Evolutionary conservation across 2,888 invertebrate genomes (phyloP), one percentile per base, ranked within the genome.

Genomic region (Leucoma salicis): DNA sequence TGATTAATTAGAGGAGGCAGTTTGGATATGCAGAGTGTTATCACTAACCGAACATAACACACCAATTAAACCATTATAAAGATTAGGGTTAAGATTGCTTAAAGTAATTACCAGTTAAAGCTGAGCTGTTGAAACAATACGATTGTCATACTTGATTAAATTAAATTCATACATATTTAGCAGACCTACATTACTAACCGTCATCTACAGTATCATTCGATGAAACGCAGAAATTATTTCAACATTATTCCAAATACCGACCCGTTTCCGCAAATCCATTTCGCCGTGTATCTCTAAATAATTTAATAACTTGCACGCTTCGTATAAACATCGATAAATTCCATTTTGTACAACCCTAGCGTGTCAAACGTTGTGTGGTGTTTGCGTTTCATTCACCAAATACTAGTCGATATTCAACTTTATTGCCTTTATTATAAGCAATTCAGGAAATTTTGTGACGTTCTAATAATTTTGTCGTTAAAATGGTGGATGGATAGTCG

Each of bases 401-500:
- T 14, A 7, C 1, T 21, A 31, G 35, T 51, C 6, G 7, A 40
- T 42, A 31, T 11, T 24, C 11, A 24, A 45, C 62, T 25, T 34
- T 56, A 39, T 11, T 1, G 0, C 1, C 0, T 21, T 32, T 16
- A 11, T 5, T 0, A n/a, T 38, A 46, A 11, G 40, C 16, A 0
- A 2, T 14, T 14, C 7, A n/a, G 21, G 1, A 12, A 15, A 31
- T 21, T 4, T 3, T 25, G 1, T n/a, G 2, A 25, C n/a, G 4
- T n/a, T 21, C n/a, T 2, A n/a, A 27, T 27, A 11, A 27, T 6
- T 27, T 25, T 25, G 25, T 25, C 3, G 3, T 25, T 25, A 25
- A 77, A 78, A 77, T 82, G 79, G 74, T 74, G 75, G 78, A 78
- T 79, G 81, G 79, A 74, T 77, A 77, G 63, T 70, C 63, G 67